These are phyloP conservation scores for Phalloptychus januarius DNA, from an alignment of 2,797 vertebrate genomes.

Conservation along the genomic window DNA sequence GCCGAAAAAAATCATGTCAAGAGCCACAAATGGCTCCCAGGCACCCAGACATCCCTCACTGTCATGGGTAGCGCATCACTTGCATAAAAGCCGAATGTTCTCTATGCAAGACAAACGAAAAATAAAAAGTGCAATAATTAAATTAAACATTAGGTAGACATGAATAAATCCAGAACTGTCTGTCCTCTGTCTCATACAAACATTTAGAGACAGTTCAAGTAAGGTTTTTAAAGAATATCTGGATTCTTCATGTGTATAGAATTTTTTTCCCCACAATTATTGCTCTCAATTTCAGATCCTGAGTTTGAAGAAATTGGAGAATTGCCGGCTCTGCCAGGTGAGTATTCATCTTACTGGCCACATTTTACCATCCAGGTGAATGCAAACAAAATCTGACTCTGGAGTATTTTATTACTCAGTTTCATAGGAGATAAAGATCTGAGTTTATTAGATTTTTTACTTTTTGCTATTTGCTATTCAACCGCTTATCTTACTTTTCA, in stretches of 20 bases:
- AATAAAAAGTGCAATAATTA: neutral
- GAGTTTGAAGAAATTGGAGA: slow-evolving; percentile 90
- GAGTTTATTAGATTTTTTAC: neutral
- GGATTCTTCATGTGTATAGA: neutral
- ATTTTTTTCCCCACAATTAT: neutral
- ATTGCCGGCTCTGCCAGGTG: slow-evolving; percentile 90
- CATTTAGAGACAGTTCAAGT: no score
- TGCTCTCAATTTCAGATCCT: slow-evolving; percentile 87
- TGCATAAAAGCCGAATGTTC: neutral
- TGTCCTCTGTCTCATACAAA: neutral
- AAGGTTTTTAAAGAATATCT: neutral
- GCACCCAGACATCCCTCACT: neutral
- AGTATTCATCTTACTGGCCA: slow-evolving; percentile 65
- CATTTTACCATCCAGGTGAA: neutral
- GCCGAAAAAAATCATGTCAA: no score
- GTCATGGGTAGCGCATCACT: neutral
- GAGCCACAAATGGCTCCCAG: no score
- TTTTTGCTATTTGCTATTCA: neutral
- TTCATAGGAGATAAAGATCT: neutral
- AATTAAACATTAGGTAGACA: neutral
- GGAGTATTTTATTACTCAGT: neutral
- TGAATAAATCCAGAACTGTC: neutral
- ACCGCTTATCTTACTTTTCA: neutral
- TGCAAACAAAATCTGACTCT: neutral
- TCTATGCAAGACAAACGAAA: neutral